Conservation (phyloP, 2,113 vertebrate species). For the Chitala chitala region DNA sequence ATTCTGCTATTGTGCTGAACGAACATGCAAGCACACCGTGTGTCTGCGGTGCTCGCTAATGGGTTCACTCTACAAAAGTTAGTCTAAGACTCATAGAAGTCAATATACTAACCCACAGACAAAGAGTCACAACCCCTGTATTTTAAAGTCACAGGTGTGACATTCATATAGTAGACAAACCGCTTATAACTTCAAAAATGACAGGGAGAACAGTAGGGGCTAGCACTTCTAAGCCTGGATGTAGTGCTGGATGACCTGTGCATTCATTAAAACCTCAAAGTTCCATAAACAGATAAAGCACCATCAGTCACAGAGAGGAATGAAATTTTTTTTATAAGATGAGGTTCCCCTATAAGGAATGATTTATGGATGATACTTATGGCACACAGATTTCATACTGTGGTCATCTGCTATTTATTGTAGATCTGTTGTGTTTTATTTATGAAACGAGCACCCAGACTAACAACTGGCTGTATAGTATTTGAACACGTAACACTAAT, state of each 20-base stretch:
- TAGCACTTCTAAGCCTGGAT: no score
- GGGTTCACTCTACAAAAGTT: background rate
- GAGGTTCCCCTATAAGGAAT: background rate
- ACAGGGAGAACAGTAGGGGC: no score
- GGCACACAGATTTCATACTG: background rate
- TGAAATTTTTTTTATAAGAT: background rate
- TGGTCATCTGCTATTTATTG: background rate
- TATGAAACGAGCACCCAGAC: background rate
- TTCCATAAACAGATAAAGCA: background rate
- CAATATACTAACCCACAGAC: no score
- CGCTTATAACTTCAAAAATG: background rate
- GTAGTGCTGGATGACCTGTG: background rate
- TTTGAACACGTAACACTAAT: no score
- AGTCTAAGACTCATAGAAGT: background rate
- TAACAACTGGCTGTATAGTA: background rate
- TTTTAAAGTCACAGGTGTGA: constrained; percentile 2
- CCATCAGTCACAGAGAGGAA: background rate
- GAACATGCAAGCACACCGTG: background rate
- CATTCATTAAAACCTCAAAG: no score
- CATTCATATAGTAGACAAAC: background rate
- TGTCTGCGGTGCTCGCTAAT: background rate
- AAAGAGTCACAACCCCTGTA: no score
- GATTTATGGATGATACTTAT: background rate
- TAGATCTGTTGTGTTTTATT: background rate
- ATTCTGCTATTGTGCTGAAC: background rate